phyloP scores from a whole-genome alignment of 2,113 vertebrate genomes.

The Takifugu flavidus region DNA sequence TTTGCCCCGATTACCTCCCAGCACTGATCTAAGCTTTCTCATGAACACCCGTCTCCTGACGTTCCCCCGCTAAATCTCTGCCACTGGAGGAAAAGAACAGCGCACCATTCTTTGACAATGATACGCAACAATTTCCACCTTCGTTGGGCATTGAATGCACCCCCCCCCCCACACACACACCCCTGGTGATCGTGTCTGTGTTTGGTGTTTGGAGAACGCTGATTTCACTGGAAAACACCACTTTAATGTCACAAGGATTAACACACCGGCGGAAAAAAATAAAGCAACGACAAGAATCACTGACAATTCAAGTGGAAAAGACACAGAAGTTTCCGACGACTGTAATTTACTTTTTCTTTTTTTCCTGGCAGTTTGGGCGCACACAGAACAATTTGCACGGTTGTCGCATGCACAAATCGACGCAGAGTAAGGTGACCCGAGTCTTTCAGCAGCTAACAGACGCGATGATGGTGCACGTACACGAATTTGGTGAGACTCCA shows the following conservation, averaged over 20 bases:
- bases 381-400: slow-evolving; percentile 41
- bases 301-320: no score
- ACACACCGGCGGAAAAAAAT: slow-evolving; percentile 18
- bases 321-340: no score
- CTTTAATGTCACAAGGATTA: background rate
- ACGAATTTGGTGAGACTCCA: slow-evolving; percentile 41
- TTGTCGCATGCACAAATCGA: slow-evolving; percentile 53
- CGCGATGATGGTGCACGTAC: slow-evolving; percentile 36
- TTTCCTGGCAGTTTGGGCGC: slow-evolving; percentile 18
- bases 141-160: slow-evolving; percentile 69
- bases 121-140: slow-evolving; percentile 47
- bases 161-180: slow-evolving; percentile 43
- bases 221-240: slow-evolving; percentile 22
- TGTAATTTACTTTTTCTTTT: slow-evolving; percentile 31
- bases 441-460: slow-evolving; percentile 37
- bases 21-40: slow-evolving; percentile 54
- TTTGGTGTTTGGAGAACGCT: slow-evolving; percentile 34
- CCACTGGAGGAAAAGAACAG: slow-evolving; percentile 26
- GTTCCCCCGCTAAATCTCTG: slow-evolving; percentile 23
- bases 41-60: slow-evolving; percentile 44
- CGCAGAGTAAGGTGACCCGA: slow-evolving; percentile 18
- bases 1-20: slow-evolving; percentile 54
- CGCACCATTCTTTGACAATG: slow-evolving; percentile 53
- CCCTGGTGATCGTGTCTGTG: slow-evolving; percentile 20
- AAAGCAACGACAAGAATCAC: background rate